Evolutionary conservation across 2,888 invertebrate genomes (phyloP), one percentile per base, ranked within the genome.

Genomic region (Oxycera nigricornis): DNA sequence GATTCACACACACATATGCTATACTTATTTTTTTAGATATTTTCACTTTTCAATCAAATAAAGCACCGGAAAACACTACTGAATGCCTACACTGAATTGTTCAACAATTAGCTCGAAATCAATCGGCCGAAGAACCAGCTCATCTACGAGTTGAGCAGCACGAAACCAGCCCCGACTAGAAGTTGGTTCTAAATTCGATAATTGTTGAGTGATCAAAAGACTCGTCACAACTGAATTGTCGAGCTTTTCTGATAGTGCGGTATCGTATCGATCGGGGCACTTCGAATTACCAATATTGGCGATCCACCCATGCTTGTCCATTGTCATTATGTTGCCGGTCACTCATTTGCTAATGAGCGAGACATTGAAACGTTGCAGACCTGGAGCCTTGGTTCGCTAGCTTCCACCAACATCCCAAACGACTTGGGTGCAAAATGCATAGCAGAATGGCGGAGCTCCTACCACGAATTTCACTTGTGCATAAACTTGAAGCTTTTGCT

Each of bases 131-230:
- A 59, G 26, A 26, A 30, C 59, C 24, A 6, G 24, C n/a, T n/a
- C n/a, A n/a, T n/a, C 52, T 55, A 55, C 3, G 6, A 28, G 28
- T 26, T 30, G 7, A 59, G 14, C 24, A n/a, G 30, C n/a, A 30
- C 9, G 2, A 28, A 59, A 59, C 14, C n/a, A 30, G 30, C 20
- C 35, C 31, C 24, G n/a, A 7, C 28, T 28, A 24, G 26, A 22
- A 61, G 17, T 61, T 35, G 41, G 65, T 39, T 50, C 70, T 52
- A 70, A 55, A 70, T 55, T 52, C 31, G 52, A 26, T 70, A 55
- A 70, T 70, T 70, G 70, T 70, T 55, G 22, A 55, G 11, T 52
- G 52, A 70, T 55, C 70, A 70, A 52, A 70, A 52, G 70, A 52
- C 70, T 52, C 55, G 31, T 70, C 41, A 35, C 70, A 70, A 70